A percentile compares a stretch with the other conserved stretches of the same genome.
Evolutionary conservation across 2,113 vertebrate species (phyloP).

Genomic region (Stegastes partitus): DNA sequence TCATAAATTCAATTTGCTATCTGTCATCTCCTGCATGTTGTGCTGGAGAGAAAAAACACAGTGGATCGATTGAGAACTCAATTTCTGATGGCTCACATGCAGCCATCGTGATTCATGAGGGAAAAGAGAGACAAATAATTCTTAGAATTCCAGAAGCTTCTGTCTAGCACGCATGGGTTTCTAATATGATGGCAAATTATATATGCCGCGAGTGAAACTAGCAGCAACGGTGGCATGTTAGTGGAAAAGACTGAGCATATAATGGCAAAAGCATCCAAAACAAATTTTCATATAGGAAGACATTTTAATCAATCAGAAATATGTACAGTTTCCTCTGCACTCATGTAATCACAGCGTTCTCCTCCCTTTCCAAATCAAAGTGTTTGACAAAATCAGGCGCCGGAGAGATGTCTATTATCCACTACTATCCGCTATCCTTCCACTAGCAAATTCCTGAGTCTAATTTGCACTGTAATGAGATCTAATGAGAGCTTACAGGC

Average conservation of each 20-base stretch:
- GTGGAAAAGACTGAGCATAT: constrained; percentile 4
- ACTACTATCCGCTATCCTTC: constrained; percentile 41
- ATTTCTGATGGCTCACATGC: constrained; percentile 74
- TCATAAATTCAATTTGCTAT: constrained; percentile 85
- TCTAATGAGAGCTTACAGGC: constrained; percentile 79
- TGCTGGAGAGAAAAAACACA: constrained; percentile 49
- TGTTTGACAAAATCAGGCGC: constrained; percentile 41
- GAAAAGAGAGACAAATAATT: constrained; percentile 49
- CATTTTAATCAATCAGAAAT: constrained; percentile 32
- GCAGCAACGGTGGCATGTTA: constrained; percentile 15
- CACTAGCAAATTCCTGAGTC: constrained; percentile 63
- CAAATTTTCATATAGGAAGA: constrained; percentile 3
- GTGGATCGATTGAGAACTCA: constrained; percentile 76
- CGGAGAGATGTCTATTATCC: constrained; percentile 56
- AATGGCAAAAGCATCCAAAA: background rate
- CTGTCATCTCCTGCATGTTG: constrained; percentile 78
- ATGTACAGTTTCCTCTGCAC: background rate
- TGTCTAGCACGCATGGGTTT: constrained; percentile 22
- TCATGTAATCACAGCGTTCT: constrained; percentile 12
- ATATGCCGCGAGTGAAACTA: constrained; percentile 5
- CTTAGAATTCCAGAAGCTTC: constrained; percentile 38
- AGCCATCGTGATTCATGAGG: constrained; percentile 56
- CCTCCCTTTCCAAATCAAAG: constrained; percentile 30
- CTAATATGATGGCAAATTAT: constrained; percentile 36
- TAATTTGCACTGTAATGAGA: constrained; percentile 82